phyloP scores from a whole-genome alignment of 2,113 vertebrate genomes.

The Sprattus sprattus region DNA sequence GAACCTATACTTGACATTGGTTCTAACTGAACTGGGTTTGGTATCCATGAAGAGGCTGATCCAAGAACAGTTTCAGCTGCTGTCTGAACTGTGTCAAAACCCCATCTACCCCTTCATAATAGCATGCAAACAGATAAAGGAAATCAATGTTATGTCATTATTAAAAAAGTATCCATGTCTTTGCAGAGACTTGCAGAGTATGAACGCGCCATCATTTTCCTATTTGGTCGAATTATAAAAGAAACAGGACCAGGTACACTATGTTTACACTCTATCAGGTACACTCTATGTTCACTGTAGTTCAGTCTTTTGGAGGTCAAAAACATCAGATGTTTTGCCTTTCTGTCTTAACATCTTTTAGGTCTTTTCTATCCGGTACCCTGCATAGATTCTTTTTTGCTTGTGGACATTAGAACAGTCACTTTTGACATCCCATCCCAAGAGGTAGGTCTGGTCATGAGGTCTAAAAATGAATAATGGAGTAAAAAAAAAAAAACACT shows the following conservation, averaged over 20 bases:
- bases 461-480: no score
- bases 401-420: constrained; percentile 91
- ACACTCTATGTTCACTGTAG: neutral
- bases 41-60: no score
- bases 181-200: constrained; percentile 86
- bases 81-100: no score
- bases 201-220: constrained; percentile 85
- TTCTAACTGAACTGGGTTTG: no score
- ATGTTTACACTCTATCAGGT: no score
- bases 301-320: neutral
- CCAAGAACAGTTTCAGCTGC: no score
- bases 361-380: neutral
- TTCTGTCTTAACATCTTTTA: neutral
- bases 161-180: neutral
- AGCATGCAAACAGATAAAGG: no score
- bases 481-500: no score
- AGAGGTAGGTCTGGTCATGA: constrained; percentile 72
- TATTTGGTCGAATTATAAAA: constrained; percentile 81
- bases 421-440: constrained; percentile 93
- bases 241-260: constrained; percentile 89
- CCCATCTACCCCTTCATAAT: no score
- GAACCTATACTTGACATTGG: no score
- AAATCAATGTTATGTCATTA: neutral
- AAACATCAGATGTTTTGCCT: neutral
- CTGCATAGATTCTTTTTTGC: constrained; percentile 82